Conservation (phyloP, 1,140 invertebrate genomes). For the Hermatobates lingyangjiaoensis region DNA sequence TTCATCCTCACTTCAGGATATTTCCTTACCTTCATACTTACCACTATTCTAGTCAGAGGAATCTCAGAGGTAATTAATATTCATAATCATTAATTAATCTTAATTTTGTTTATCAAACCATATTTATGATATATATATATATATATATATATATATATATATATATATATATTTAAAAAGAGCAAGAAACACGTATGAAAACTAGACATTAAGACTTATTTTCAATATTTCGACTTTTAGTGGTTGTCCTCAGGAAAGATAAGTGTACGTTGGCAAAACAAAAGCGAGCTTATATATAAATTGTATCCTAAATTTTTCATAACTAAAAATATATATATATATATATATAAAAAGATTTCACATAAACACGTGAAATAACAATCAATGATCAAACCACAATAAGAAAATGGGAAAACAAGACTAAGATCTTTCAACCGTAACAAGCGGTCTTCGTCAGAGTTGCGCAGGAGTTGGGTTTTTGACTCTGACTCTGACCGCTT, state of each 20-base stretch:
- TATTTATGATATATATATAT: conserved; percentile 1
- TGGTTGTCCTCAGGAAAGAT: not conserved
- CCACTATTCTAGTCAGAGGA: conserved; percentile 22
- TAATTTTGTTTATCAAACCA: conserved; percentile 3
- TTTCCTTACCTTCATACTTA: conserved; percentile 21
- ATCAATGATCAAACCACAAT: too few relatives aligned
- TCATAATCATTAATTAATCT: not conserved
- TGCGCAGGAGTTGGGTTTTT: too few relatives aligned
- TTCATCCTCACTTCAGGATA: conserved; percentile 22
- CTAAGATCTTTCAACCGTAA: too few relatives aligned
- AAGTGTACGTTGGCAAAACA: too few relatives aligned
- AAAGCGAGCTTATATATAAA: too few relatives aligned
- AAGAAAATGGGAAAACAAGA: too few relatives aligned
- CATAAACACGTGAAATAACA: too few relatives aligned
- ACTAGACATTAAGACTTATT: not conserved
- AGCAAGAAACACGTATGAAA: not conserved
- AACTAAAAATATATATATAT: too few relatives aligned
- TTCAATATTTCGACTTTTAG: not conserved
- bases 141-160: not conserved
- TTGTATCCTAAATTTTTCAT: too few relatives aligned
- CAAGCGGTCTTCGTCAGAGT: too few relatives aligned
- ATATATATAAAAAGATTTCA: too few relatives aligned
- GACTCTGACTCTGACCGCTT: too few relatives aligned
- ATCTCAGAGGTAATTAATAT: conserved; percentile 21
- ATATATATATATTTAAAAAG: not conserved